Evolutionary conservation across 2,113 vertebrate species (phyloP).

Genomic region (Phrynocephalus versicolor): DNA sequence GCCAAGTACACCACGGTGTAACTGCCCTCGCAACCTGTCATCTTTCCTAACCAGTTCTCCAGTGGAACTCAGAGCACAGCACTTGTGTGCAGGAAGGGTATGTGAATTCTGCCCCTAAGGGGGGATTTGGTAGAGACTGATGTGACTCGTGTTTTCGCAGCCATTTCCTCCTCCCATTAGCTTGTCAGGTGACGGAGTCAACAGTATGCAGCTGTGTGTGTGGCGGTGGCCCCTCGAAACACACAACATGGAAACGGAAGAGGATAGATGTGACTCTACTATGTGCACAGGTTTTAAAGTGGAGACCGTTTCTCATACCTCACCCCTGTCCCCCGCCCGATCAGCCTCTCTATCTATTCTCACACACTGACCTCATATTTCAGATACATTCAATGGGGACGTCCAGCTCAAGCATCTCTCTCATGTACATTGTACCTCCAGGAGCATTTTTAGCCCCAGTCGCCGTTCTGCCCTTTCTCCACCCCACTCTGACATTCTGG

Average conservation of each 20-base stretch:
- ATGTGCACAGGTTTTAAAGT: not conserved
- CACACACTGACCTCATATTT: constrained; percentile 18
- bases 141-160: not conserved
- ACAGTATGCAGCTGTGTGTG: not conserved
- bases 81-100: not conserved
- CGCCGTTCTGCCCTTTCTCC: constrained; percentile 52
- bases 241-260: not conserved
- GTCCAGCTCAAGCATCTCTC: constrained; percentile 23
- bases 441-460: constrained; percentile 17
- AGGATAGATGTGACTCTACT: not conserved
- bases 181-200: not conserved
- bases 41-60: too few relatives aligned
- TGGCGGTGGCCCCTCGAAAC: not conserved
- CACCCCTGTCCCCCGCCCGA: not conserved
- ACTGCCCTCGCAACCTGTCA: too few relatives aligned
- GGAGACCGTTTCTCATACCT: not conserved
- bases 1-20: too few relatives aligned
- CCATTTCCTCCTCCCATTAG: not conserved
- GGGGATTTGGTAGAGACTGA: too few relatives aligned
- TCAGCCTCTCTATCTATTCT: not conserved
- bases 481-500: constrained; percentile 47
- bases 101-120: not conserved
- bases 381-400: constrained; percentile 12
- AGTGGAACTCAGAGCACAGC: too few relatives aligned
- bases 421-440: not conserved